Base-by-base conservation (phyloP, 2,888 invertebrate genomes). In the Lasioglossum lativentre region DNA sequence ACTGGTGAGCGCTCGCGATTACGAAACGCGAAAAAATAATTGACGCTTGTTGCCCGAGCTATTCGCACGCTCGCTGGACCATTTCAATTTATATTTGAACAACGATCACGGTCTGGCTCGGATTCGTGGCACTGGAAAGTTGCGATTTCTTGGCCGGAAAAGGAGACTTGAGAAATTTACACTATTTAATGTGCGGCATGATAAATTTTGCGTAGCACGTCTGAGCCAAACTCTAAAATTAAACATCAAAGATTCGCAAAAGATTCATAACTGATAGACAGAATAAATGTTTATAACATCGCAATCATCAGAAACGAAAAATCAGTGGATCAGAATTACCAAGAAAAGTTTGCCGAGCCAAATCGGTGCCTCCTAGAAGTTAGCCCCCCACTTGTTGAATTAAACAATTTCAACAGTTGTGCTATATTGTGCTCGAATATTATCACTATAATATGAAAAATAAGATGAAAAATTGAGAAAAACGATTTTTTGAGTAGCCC, bases 21-120 rank as follows among this genome's bases (percentile, higher is more conserved):
- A 40, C n/a, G 68, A 38, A 40, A 14, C 47, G 71, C 10, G 63
- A 73, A 75, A 85, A 81, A 85, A 47, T 23, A n/a, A 45, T 30
- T 8, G 2, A 10, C 8, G 30, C 16, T 66, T 40, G 27, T n/a
- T 10, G n/a, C 4, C 1, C 2, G 27, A 30, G 5, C 63, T 5
- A 63, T 63, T 63, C 63, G 63, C 63, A 30, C 27, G 59, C 52
- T 52, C 23, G 10, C 52, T 23, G 19, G 23, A 52, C 23, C 52
- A 52, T 52, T 52, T 52, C 52, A 52, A 52, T 52, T 52, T 52
- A 52, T 52, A 52, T 52, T 52, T 52, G 52, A 52, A 52, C 52
- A 52, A n/a, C 52, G 52, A n/a, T 52, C 2, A 52, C 23, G 8
- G 8, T 3, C 10, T n/a, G n/a, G 23, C 10, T n/a, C 23, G 23